A percentile compares a stretch with the other conserved stretches of the same genome.
These are phyloP conservation scores for Heterochromis multidens DNA, from an alignment of 2,113 vertebrate species.

Conservation along the genomic window DNA sequence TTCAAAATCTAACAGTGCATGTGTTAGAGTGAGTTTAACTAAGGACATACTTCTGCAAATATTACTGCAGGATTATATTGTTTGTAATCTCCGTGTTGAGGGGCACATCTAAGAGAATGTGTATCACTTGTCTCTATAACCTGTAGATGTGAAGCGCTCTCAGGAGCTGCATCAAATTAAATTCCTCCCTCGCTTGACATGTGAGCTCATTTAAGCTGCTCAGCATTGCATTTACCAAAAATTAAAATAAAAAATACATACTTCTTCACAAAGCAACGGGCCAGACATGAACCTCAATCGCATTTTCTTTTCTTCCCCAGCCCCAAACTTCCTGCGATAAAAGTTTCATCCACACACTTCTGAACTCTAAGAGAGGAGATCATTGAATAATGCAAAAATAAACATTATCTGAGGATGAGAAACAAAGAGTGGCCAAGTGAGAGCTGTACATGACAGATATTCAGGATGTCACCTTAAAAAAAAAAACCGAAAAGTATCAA, in stretches of 20 bases:
- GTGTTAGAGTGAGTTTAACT: neutral
- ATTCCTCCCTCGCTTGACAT: constrained; percentile 5
- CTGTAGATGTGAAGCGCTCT: constrained; percentile 42
- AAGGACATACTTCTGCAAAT: constrained; percentile 5
- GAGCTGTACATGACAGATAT: neutral
- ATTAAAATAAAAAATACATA: neutral
- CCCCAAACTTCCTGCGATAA: neutral
- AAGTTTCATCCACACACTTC: neutral
- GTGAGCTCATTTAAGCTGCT: constrained; percentile 25
- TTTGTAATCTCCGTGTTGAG: constrained; percentile 8
- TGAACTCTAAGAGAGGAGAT: neutral
- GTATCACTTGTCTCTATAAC: constrained; percentile 34
- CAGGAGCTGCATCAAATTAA: constrained; percentile 18
- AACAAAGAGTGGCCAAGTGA: neutral
- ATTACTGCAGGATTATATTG: constrained; percentile 23
- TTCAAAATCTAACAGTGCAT: neutral
- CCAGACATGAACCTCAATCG: neutral
- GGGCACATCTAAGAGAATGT: constrained; percentile 13
- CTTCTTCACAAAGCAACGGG: neutral
- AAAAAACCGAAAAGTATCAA: neutral
- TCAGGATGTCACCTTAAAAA: neutral
- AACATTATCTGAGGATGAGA: neutral
- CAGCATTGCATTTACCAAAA: neutral
- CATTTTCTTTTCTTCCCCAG: neutral
- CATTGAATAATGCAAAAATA: neutral